phyloP scores from a whole-genome alignment of 1,140 invertebrate species.

The Arctopsyche grandis region DNA sequence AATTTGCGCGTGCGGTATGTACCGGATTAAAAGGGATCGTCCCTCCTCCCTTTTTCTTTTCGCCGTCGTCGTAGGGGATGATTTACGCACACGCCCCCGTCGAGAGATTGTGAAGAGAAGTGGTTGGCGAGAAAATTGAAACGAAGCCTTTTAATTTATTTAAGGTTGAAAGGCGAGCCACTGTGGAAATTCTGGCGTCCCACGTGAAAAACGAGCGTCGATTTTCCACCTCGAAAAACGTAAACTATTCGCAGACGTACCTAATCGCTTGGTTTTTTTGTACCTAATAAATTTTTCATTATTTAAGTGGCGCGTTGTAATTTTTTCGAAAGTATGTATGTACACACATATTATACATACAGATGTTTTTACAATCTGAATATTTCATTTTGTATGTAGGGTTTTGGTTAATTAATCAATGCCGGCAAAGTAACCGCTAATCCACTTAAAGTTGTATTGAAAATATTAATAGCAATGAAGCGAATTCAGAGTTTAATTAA shows the following conservation, averaged over 20 bases:
- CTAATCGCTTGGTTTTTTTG: background rate
- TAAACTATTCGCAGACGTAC: background rate
- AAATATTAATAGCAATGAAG: too few relatives aligned
- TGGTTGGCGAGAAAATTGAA: background rate
- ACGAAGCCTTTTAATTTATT: conserved; percentile 22
- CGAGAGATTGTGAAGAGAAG: background rate
- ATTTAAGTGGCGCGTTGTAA: background rate
- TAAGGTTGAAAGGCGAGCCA: background rate
- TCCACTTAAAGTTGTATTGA: too few relatives aligned
- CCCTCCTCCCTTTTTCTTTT: background rate
- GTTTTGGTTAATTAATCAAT: too few relatives aligned
- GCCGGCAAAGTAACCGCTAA: too few relatives aligned
- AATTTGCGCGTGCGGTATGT: too few relatives aligned
- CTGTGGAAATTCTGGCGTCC: background rate
- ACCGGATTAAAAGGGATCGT: background rate
- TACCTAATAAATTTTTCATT: background rate
- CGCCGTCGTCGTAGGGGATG: background rate
- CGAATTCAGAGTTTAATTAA: too few relatives aligned
- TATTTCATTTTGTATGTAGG: too few relatives aligned
- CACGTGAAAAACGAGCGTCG: background rate
- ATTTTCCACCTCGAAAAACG: background rate
- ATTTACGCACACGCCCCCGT: background rate
- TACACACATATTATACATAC: too few relatives aligned
- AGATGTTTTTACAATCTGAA: too few relatives aligned
- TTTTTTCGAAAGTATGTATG: too few relatives aligned